These are phyloP conservation scores for Lacerta agilis DNA, from an alignment of 2,797 vertebrate species.

Conservation along the genomic window DNA sequence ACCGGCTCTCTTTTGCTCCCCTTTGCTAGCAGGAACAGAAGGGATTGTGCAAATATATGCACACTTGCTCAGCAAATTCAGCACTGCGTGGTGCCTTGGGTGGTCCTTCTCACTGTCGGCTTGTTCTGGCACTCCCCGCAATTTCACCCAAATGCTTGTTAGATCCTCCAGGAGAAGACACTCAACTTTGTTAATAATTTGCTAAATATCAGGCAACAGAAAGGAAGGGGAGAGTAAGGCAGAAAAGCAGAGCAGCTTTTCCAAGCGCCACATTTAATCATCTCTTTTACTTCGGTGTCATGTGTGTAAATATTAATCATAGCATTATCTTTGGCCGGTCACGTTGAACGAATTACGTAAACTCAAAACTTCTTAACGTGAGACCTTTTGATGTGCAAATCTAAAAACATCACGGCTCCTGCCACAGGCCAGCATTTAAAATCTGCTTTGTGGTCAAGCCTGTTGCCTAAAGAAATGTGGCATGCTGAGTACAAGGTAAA, in stretches of 20 bases:
- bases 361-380: slow-evolving; percentile 41
- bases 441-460: slow-evolving; percentile 11
- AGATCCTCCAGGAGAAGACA: slow-evolving; percentile 4
- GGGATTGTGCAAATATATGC: not conserved
- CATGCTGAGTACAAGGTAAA: not conserved
- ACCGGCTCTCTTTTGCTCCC: not conserved
- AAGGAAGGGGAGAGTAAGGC: not conserved
- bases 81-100: not conserved
- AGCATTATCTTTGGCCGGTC: slow-evolving; percentile 26
- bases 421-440: slow-evolving; percentile 1
- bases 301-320: slow-evolving; percentile 48
- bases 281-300: not conserved
- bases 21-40: not conserved
- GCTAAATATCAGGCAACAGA: not conserved
- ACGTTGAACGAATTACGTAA: slow-evolving; percentile 54
- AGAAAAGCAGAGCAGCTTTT: not conserved
- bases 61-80: not conserved
- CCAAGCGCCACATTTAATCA: not conserved
- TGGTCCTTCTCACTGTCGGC: not conserved
- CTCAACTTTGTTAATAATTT: not conserved
- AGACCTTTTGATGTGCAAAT: slow-evolving; percentile 56
- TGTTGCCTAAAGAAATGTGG: fast-evolving
- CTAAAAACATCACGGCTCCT: slow-evolving; percentile 54
- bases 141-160: slow-evolving; percentile 18
- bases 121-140: not conserved